Percentiles rank a stretch among this genome's conserved stretches.
These are phyloP conservation scores for Grallaria varia DNA, from an alignment of 2,113 vertebrate species.

Conservation along the genomic window DNA sequence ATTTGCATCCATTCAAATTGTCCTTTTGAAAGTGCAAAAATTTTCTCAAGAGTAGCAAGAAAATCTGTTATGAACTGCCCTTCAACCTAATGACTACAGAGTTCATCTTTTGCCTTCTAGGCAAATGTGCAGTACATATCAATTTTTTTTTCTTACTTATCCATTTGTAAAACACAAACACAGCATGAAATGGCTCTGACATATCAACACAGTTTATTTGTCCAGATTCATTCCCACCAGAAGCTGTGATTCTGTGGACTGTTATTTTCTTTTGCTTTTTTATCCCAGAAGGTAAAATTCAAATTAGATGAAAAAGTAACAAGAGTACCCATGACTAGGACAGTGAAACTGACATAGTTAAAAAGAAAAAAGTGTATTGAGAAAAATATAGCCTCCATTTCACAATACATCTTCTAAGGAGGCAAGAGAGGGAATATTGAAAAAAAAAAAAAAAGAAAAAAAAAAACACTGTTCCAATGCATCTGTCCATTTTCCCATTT, in stretches of 20 bases:
- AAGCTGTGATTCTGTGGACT: background rate
- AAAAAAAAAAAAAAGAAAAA: background rate
- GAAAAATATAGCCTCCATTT: background rate
- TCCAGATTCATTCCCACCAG: background rate
- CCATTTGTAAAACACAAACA: background rate
- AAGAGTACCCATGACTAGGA: accelerated
- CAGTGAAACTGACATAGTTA: background rate
- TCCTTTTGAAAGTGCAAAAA: background rate
- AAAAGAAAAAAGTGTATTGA: background rate
- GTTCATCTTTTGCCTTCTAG: background rate
- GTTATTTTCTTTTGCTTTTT: background rate
- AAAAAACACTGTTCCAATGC: background rate
- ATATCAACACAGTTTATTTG: background rate
- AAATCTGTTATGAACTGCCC: background rate
- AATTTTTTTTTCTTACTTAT: background rate
- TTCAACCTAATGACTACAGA: background rate
- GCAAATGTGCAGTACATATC: background rate
- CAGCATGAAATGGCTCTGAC: background rate
- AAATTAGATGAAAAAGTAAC: background rate
- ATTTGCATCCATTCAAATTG: background rate
- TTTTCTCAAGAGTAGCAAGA: background rate
- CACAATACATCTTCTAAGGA: background rate
- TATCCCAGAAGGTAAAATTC: background rate
- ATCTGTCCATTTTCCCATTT: background rate
- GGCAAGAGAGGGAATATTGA: background rate